phyloP scores from a whole-genome alignment of 2,888 invertebrate genomes.

The Dendrolimus houi region DNA sequence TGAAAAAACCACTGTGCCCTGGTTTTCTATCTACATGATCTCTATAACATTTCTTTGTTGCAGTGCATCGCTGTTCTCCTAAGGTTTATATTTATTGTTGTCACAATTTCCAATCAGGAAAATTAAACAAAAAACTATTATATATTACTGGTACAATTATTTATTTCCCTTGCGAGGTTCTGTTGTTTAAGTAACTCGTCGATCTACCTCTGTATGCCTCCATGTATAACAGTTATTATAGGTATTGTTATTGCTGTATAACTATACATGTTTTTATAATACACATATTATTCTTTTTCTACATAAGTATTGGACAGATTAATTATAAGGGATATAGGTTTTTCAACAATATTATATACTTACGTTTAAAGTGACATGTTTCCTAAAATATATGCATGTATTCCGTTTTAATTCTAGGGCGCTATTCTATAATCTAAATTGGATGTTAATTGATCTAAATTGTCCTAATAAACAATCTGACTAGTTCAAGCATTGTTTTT shows the following conservation, averaged over 20 bases:
- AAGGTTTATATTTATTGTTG: too few relatives aligned
- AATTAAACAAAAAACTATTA: too few relatives aligned
- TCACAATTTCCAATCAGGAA: too few relatives aligned
- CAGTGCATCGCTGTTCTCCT: too few relatives aligned
- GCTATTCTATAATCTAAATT: constrained; percentile 48
- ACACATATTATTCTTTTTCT: constrained; percentile 44
- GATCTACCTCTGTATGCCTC: constrained; percentile 72
- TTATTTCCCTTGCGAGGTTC: background rate
- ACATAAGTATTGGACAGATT: constrained; percentile 38
- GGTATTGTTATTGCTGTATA: constrained; percentile 49
- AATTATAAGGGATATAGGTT: constrained; percentile 38
- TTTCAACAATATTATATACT: constrained; percentile 11
- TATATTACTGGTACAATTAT: too few relatives aligned
- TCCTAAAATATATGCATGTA: constrained; percentile 41
- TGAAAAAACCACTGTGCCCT: too few relatives aligned
- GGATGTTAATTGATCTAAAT: constrained; percentile 38
- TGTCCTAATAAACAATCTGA: constrained; percentile 65
- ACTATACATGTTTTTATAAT: constrained; percentile 32
- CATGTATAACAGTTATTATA: constrained; percentile 53
- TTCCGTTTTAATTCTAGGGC: constrained; percentile 47
- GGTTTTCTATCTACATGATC: too few relatives aligned
- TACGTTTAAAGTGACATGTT: constrained; percentile 20
- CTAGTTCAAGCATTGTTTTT: constrained; percentile 28
- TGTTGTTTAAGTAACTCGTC: constrained; percentile 43
- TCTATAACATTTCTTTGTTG: too few relatives aligned